Conservation (phyloP, 2,113 vertebrate species). For the Anoplopoma fimbria region DNA sequence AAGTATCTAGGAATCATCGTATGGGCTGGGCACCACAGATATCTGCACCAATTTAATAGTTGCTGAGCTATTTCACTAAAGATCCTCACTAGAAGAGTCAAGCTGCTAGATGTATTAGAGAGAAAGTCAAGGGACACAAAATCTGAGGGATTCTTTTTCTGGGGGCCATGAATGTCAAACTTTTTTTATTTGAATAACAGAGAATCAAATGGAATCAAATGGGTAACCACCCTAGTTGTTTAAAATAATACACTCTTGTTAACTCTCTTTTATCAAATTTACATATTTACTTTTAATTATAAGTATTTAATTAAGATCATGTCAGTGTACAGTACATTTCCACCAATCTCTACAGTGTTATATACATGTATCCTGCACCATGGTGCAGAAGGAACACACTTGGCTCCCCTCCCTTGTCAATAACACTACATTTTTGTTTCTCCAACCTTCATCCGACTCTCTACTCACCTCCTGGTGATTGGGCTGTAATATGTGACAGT, state of each 20-base stretch:
- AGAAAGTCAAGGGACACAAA: background rate
- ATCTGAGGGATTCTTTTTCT: background rate
- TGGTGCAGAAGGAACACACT: background rate
- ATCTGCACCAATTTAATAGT: background rate
- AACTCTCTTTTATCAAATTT: background rate
- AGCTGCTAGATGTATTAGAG: background rate
- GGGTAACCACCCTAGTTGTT: background rate
- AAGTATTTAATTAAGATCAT: background rate
- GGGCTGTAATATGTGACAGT: slow-evolving; percentile 43
- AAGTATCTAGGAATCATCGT: background rate
- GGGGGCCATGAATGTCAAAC: background rate
- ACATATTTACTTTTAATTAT: background rate
- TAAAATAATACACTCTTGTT: background rate
- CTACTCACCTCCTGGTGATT: slow-evolving; percentile 4
- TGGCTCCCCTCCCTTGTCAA: background rate
- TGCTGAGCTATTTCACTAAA: background rate
- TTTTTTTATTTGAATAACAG: background rate
- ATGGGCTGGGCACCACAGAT: background rate
- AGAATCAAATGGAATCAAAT: background rate
- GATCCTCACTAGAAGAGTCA: background rate
- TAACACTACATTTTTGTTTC: background rate
- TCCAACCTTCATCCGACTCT: background rate
- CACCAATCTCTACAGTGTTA: background rate
- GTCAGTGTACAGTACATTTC: background rate
- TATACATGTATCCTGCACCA: background rate